Evolutionary conservation across 2,797 vertebrate genomes (phyloP).

Genomic region (Natrix natrix): DNA sequence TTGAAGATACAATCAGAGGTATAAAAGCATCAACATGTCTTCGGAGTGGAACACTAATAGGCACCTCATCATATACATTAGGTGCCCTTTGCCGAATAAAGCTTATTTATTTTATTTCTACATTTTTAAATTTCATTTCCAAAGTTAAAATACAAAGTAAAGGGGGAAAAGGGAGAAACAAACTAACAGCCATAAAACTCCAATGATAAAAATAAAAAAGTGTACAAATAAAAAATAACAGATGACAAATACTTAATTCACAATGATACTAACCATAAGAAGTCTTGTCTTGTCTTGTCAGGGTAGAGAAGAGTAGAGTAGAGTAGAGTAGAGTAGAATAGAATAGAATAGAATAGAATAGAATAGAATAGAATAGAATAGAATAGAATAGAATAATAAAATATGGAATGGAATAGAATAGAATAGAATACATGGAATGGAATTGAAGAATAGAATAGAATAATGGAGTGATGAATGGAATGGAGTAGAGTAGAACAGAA

Average conservation of each 20-base stretch:
- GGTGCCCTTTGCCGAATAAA: constrained; percentile 4
- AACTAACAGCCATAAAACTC: neutral
- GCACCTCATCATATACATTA: neutral
- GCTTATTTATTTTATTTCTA: neutral
- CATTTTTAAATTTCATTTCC: neutral
- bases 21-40: neutral
- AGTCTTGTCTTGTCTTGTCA: too few species aligned
- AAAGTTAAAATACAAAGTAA: neutral
- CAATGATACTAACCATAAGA: neutral
- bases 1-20: neutral
- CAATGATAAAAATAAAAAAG: neutral
- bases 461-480: too few species aligned
- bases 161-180: neutral
- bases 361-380: too few species aligned
- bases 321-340: too few species aligned
- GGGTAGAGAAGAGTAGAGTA: too few species aligned
- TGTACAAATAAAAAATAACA: neutral
- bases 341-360: too few species aligned
- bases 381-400: too few species aligned
- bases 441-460: too few species aligned
- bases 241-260: neutral
- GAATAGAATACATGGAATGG: too few species aligned
- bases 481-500: too few species aligned
- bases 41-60: neutral
- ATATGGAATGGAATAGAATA: too few species aligned